Evolutionary conservation across 2,888 invertebrate species (phyloP), one percentile per base, ranked within the genome.

Genomic region (Deilephila porcellus): DNA sequence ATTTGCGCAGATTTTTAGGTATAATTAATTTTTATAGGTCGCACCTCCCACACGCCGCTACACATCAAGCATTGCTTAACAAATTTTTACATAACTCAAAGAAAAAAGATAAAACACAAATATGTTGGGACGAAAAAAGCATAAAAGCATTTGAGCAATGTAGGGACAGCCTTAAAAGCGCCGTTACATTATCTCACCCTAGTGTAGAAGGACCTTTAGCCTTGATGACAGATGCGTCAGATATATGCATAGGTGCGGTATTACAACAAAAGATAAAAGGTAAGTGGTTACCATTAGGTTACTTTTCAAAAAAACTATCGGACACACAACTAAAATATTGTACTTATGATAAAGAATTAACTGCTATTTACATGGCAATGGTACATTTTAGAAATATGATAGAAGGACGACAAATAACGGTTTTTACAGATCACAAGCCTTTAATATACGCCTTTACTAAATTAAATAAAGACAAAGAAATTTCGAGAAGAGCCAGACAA

Each of bases 21-120:
- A 86, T 87, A 83, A n/a, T 88, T 0, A 89, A 87, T 76, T 88
- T 86, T 79, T 89, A 88, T 25, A 45, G 86, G 4, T 70, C 34
- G 34, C 34, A 37, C 34, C 34, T 37, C 34, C 34, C 83, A 7
- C 86, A 81, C 73, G 77, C 88, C 4, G 82, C 81, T 8, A 71
- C 83, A 0, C 14, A 73, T 29, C 74, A 76, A 34, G 67, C 59
- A 3, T 62, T 60, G 7, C 34, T 75, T 19, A 59, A 76, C 63
- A 73, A 34, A 4, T 77, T 67, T 70, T 45, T 75, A 29, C 64
- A 73, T 37, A 73, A 71, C 34, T 37, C 76, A 7, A 77, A 75
- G 32, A 71, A 72, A 7, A 73, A 73, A 19, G 74, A 74, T 32
- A 76, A 74, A 56, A 63, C 75, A 17, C 20, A 53, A 25, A 17